Percentiles rank a stretch among this genome's conserved stretches.
Conservation (phyloP, 2,888 invertebrate genomes). For the Thelaira solivaga region DNA sequence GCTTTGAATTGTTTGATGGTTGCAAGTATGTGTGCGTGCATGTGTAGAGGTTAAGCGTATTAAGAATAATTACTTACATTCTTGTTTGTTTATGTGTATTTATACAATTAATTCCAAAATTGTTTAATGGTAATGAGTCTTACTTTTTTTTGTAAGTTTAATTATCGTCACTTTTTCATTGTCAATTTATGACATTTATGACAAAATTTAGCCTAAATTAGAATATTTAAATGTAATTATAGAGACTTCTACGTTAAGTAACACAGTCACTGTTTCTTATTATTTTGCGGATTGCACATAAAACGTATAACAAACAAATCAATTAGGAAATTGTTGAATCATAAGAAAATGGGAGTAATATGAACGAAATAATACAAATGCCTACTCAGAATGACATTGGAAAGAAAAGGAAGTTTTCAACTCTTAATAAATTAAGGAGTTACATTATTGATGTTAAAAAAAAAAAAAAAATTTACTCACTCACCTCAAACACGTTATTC, state of each 20-base stretch:
- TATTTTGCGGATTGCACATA: too few relatives aligned
- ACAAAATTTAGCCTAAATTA: conserved; percentile 22
- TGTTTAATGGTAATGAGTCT: background rate
- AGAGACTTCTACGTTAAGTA: too few relatives aligned
- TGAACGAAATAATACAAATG: too few relatives aligned
- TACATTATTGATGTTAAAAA: too few relatives aligned
- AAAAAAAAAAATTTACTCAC: conserved; percentile 26
- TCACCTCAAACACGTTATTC: conserved; percentile 42
- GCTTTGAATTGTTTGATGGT: conserved; percentile 49
- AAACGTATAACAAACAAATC: too few relatives aligned
- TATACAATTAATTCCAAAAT: background rate
- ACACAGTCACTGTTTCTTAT: too few relatives aligned
- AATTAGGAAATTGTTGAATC: too few relatives aligned
- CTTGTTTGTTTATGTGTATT: background rate
- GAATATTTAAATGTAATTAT: conserved; percentile 42
- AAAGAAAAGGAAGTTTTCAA: background rate
- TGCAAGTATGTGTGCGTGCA: background rate
- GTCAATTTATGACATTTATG: background rate
- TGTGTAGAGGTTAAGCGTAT: too few relatives aligned
- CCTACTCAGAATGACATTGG: background rate
- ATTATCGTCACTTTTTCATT: background rate
- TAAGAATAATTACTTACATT: too few relatives aligned
- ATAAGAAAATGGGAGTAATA: too few relatives aligned
- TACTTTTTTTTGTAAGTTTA: background rate
- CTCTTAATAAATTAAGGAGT: background rate